Conservation (phyloP, 2,113 vertebrate genomes). For the Zingel zingel region DNA sequence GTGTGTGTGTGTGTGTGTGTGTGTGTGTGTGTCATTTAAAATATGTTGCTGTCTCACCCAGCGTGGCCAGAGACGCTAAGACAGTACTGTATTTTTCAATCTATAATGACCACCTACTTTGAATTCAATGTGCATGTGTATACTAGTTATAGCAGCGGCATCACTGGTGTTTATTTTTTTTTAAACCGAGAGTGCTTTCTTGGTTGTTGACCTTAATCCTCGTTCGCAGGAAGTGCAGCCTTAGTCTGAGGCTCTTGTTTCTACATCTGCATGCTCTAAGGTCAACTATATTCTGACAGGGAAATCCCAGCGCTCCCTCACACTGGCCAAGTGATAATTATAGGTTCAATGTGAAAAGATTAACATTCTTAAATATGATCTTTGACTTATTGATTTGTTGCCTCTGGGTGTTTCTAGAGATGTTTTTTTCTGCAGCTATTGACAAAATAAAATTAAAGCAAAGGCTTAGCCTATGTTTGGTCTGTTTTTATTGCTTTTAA, state of each 20-base stretch:
- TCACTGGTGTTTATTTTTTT: conserved; percentile 27
- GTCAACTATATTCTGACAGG: conserved; percentile 60
- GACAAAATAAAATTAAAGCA: not conserved
- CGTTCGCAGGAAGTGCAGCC: conserved; percentile 43
- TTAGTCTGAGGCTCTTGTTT: conserved; percentile 29
- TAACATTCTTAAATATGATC: conserved; percentile 25
- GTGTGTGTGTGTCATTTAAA: not conserved
- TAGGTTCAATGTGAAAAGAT: conserved; percentile 26
- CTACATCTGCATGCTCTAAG: conserved; percentile 45
- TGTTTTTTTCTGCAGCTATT: not conserved
- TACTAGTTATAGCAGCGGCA: not conserved
- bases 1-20: not conserved
- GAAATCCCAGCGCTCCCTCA: conserved; percentile 41
- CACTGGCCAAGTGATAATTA: conserved; percentile 29
- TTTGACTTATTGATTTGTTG: conserved; percentile 42
- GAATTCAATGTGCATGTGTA: not conserved
- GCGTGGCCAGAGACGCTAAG: not conserved
- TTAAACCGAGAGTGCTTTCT: conserved; percentile 59
- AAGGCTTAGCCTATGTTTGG: not conserved
- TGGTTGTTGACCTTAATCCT: conserved; percentile 78
- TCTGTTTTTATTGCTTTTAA: not conserved
- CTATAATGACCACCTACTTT: conserved; percentile 13
- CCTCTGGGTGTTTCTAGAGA: not conserved
- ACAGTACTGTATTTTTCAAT: not conserved
- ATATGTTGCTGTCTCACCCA: not conserved